phyloP scores from a whole-genome alignment of 2,113 vertebrate species.

The Paracanthobrama guichenoti region DNA sequence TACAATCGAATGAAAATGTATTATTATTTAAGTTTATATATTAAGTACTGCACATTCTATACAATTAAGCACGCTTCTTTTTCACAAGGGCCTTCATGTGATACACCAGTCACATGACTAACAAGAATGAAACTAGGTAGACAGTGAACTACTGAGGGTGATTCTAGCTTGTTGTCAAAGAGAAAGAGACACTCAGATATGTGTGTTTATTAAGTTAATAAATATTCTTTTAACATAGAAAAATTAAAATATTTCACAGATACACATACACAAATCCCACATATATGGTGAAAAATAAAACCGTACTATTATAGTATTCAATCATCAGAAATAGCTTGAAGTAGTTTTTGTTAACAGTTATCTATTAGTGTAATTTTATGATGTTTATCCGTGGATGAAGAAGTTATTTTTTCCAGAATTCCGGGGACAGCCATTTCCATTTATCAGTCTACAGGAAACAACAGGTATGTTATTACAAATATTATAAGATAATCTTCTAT shows the following conservation, averaged over 20 bases:
- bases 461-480: slow-evolving; percentile 6
- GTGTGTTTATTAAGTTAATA: slow-evolving; percentile 50
- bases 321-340: slow-evolving; percentile 22
- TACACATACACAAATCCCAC: slow-evolving; percentile 14
- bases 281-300: slow-evolving; percentile 52
- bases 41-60: no score
- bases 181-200: not conserved
- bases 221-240: slow-evolving; percentile 33
- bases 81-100: no score
- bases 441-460: slow-evolving; percentile 75
- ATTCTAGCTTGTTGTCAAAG: no score
- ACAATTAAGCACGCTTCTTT: no score
- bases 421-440: slow-evolving; percentile 75
- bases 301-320: not conserved
- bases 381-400: slow-evolving; percentile 24
- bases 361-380: slow-evolving; percentile 46
- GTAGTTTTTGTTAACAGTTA: slow-evolving; percentile 3
- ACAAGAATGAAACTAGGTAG: no score
- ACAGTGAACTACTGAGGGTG: no score
- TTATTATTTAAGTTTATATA: no score
- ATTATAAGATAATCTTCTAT: no score
- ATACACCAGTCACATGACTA: no score
- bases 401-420: slow-evolving; percentile 74
- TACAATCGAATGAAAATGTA: no score
- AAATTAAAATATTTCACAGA: slow-evolving; percentile 15